Evolutionary conservation across 2,888 invertebrate species (phyloP).

Genomic region (Kuschelorhynchus macadamiae): DNA sequence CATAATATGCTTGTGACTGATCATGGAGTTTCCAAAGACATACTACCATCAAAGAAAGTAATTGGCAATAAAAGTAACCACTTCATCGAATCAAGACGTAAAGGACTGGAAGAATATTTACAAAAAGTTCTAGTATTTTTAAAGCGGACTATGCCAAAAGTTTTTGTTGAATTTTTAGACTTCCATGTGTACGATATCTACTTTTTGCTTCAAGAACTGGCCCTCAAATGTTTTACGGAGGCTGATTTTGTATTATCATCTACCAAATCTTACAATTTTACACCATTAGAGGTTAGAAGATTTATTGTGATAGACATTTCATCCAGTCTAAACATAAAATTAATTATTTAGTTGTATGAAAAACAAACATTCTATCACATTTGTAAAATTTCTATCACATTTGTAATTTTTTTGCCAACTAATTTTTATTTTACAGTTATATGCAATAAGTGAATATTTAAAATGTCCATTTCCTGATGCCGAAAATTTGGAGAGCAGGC

Average conservation of each 20-base stretch:
- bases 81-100: constrained; percentile 88
- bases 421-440: constrained; percentile 75
- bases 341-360: too few species aligned
- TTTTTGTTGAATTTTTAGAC: constrained; percentile 87
- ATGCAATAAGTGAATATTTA: constrained; percentile 90
- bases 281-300: constrained; percentile 80
- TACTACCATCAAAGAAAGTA: constrained; percentile 93
- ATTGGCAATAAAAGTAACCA: constrained; percentile 90
- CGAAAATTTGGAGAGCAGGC: constrained; percentile 83
- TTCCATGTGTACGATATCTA: constrained; percentile 92
- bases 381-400: too few species aligned
- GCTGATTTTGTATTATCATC: constrained; percentile 78
- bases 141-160: constrained; percentile 84
- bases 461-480: constrained; percentile 87
- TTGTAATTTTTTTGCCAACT: background rate
- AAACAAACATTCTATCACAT: too few species aligned
- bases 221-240: constrained; percentile 82
- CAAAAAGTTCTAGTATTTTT: constrained; percentile 82
- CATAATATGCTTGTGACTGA: constrained; percentile 87
- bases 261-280: constrained; percentile 76
- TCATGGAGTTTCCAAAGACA: constrained; percentile 86
- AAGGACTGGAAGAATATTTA: constrained; percentile 86
- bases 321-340: too few species aligned
- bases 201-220: constrained; percentile 87
- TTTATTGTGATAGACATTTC: too few species aligned